Evolutionary conservation across 2,888 invertebrate genomes (phyloP).

Genomic region (Pimpla rufipes): DNA sequence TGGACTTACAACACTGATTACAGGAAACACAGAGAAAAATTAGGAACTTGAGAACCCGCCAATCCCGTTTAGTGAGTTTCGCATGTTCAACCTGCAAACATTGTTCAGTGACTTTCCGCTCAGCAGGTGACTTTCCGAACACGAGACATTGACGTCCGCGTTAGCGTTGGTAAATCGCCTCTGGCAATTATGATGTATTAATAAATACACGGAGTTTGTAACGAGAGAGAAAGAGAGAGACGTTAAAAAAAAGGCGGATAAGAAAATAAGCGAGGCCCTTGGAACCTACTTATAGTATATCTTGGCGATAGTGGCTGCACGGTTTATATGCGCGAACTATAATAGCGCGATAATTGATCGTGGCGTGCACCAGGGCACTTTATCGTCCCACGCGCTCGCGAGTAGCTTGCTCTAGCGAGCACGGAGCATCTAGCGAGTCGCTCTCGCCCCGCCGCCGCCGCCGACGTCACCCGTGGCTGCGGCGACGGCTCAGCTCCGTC

Average conservation of each 20-base stretch:
- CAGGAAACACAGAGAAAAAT: background rate
- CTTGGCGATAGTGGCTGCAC: slow-evolving; percentile 48
- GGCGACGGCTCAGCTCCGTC: slow-evolving; percentile 42
- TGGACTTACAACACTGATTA: too few relatives aligned
- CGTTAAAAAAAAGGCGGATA: slow-evolving; percentile 49
- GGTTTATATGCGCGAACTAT: slow-evolving; percentile 59
- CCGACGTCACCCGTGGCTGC: slow-evolving; percentile 45
- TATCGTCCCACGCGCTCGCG: slow-evolving; percentile 63
- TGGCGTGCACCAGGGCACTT: slow-evolving; percentile 68
- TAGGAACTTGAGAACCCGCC: too few relatives aligned
- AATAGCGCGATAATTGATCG: slow-evolving; percentile 69
- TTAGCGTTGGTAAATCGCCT: background rate
- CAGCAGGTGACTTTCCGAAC: background rate
- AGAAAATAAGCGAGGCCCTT: slow-evolving; percentile 57
- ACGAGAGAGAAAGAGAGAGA: slow-evolving; percentile 53
- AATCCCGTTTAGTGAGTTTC: background rate
- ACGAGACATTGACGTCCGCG: background rate
- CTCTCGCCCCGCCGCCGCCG: slow-evolving; percentile 26
- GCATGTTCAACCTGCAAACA: background rate
- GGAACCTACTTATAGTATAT: slow-evolving; percentile 52
- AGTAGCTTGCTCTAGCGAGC: slow-evolving; percentile 55
- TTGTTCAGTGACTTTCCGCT: background rate
- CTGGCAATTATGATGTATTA: slow-evolving; percentile 32
- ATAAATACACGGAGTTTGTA: slow-evolving; percentile 40
- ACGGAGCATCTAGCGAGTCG: slow-evolving; percentile 54